A percentile compares a stretch with the other conserved stretches of the same genome.
Evolutionary conservation across 2,888 invertebrate genomes (phyloP).

Genomic region (Junonia oenone): DNA sequence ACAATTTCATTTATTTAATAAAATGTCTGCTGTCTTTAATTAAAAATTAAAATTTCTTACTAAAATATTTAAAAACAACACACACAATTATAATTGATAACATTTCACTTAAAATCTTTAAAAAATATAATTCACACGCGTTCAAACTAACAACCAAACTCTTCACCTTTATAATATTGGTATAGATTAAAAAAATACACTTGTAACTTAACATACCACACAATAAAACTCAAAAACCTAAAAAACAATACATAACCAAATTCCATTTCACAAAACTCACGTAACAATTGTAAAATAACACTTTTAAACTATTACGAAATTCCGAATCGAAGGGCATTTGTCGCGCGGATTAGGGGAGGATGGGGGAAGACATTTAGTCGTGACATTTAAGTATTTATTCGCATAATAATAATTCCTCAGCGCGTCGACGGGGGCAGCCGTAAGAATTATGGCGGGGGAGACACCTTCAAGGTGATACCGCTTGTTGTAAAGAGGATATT

Average conservation of each 20-base stretch:
- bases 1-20: too few relatives aligned
- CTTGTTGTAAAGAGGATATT: slow-evolving; percentile 42
- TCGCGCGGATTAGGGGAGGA: slow-evolving; percentile 35
- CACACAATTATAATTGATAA: too few relatives aligned
- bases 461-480: slow-evolving; percentile 66
- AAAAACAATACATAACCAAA: background rate
- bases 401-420: slow-evolving; percentile 83
- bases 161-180: too few relatives aligned
- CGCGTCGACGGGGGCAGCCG: slow-evolving; percentile 69
- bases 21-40: too few relatives aligned
- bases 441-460: slow-evolving; percentile 73
- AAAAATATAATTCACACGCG: too few relatives aligned
- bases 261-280: background rate
- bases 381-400: slow-evolving; percentile 84
- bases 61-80: too few relatives aligned
- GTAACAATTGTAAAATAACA: background rate
- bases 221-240: too few relatives aligned
- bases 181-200: too few relatives aligned
- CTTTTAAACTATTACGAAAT: slow-evolving; percentile 44
- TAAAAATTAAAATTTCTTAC: too few relatives aligned
- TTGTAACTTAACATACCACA: too few relatives aligned
- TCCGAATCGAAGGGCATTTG: slow-evolving; percentile 50
- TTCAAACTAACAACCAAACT: too few relatives aligned
- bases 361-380: slow-evolving; percentile 78
- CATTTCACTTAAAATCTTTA: too few relatives aligned